Evolutionary conservation across 2,888 invertebrate species (phyloP), one percentile per base, ranked within the genome.

Genomic region (Thera obeliscata): DNA sequence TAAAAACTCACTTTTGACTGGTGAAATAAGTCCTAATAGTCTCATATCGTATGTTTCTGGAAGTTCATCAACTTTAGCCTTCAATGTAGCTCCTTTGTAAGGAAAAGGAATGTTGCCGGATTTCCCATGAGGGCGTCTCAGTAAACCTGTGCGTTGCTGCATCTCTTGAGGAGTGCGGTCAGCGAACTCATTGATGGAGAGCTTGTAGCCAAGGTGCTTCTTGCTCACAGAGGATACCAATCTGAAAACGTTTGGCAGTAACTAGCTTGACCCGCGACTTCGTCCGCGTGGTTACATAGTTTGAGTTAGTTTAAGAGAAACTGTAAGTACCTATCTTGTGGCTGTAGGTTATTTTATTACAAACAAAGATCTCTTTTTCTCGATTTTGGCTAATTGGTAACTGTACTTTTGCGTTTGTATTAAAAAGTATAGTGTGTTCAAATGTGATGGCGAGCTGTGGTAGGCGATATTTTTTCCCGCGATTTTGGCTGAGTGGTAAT

Each of bases 111-210:
- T 52, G 52, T 52, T 52, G 52, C 52, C 52, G 33, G 52, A 22
- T 52, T 33, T 52, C 4, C 52, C 52, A 2, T 33, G 22, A 33
- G 52, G 52, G 9, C 52, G 52, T 33, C 52, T 33, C 52, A 33
- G 22, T 33, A 52, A 52, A 8, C 52, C 52, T 52, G 33, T 52
- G 52, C 33, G 7, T 33, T 52, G 52, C 9, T 52, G 22, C 52
- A 52, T 33, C 7, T 52, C 52, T 52, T 52, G 33, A 52, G 33
- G 33, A 33, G 52, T 52, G 46, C 80, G 83, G 58, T 90, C 90
- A 54, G 88, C 77, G 55, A 90, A 86, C 38, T 87, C 73, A 67
- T 88, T 90, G n/a, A 90, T 71, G 1, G 81, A 66, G 0, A 90
- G 80, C 69, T 83, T 89, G 72, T 84, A 52, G 33, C 52, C 52